These are phyloP conservation scores for Eristalis arbustorum DNA, from an alignment of 2,888 invertebrate genomes.

Conservation along the genomic window DNA sequence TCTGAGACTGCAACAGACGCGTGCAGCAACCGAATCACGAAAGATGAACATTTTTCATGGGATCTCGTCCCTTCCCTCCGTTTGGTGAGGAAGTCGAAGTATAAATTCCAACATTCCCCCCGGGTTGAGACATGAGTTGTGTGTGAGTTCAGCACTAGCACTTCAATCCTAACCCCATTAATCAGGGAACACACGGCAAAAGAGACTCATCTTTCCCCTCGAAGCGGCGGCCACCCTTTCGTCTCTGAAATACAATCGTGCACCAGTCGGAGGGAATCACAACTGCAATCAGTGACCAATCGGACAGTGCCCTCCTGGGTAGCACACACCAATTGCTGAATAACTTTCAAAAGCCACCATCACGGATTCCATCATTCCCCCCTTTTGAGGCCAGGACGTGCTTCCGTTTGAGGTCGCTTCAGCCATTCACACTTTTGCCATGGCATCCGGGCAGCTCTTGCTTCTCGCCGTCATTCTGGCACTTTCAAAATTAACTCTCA, in stretches of 20 bases:
- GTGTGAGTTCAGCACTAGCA: not conserved
- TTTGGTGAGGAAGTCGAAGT: not conserved
- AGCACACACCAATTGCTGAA: slow-evolving; percentile 2
- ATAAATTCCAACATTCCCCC: not conserved
- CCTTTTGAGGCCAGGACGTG: slow-evolving; percentile 33
- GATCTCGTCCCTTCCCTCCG: not conserved
- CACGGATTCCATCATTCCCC: slow-evolving; percentile 31
- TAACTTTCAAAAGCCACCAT: slow-evolving; percentile 20
- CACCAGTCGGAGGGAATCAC: not conserved
- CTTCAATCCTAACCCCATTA: not conserved
- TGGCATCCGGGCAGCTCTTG: not conserved
- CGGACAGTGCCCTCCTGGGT: slow-evolving; percentile 9
- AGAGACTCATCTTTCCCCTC: not conserved
- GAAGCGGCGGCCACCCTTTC: not conserved
- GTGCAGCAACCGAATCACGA: not conserved
- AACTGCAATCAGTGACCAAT: slow-evolving; percentile 33
- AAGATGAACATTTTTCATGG: not conserved
- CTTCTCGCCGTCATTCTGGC: not conserved
- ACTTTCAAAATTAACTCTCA: slow-evolving; percentile 17
- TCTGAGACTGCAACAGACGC: not conserved
- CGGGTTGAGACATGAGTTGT: not conserved
- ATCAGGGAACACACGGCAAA: not conserved
- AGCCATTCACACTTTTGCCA: slow-evolving; percentile 1
- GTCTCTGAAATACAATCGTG: not conserved
- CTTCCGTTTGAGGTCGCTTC: slow-evolving; percentile 13